These are phyloP conservation scores for Acinonyx jubatus DNA, from an alignment of 2,113 vertebrate genomes.

Conservation along the genomic window DNA sequence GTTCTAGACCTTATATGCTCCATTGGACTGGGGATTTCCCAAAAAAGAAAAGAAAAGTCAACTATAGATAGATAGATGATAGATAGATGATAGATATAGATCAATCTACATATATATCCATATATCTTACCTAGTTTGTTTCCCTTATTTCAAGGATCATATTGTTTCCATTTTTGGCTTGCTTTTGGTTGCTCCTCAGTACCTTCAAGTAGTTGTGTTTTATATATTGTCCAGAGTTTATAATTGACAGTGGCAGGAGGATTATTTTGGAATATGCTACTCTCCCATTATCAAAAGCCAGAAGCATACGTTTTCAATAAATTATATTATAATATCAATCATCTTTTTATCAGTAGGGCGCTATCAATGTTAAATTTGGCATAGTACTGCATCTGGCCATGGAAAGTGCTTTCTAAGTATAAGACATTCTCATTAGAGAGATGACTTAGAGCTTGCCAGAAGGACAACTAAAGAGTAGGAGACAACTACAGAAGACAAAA, in stretches of 20 bases:
- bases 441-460: slow-evolving; percentile 58
- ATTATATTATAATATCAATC: slow-evolving; percentile 21
- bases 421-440: slow-evolving; percentile 22
- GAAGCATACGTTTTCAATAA: neutral
- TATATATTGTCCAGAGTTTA: slow-evolving; percentile 29
- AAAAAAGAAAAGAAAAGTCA: neutral
- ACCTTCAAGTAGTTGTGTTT: neutral
- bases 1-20: neutral
- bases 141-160: neutral
- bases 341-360: slow-evolving; percentile 35
- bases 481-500: slow-evolving; percentile 64
- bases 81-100: neutral
- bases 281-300: slow-evolving; percentile 17
- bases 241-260: neutral
- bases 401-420: slow-evolving; percentile 9
- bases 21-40: neutral
- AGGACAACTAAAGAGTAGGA: slow-evolving; percentile 73
- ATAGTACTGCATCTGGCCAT: neutral
- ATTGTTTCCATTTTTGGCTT: neutral
- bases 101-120: no score
- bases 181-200: neutral
- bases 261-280: neutral
- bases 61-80: neutral
- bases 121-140: neutral
- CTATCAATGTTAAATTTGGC: slow-evolving; percentile 37